phyloP scores from a whole-genome alignment of 2,113 vertebrate genomes.

The Seriola quinqueradiata region DNA sequence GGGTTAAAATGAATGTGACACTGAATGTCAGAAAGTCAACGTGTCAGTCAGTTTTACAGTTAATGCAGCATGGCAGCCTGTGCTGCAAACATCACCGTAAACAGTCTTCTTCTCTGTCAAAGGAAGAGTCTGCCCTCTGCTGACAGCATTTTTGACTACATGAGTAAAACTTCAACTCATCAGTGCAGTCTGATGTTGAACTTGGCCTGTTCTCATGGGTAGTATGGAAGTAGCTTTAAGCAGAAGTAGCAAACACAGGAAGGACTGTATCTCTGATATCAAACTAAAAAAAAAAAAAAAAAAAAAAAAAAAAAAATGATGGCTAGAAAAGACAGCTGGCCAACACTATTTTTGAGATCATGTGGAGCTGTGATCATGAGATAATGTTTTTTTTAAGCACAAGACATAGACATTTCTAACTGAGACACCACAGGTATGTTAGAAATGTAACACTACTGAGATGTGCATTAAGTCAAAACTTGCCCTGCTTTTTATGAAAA shows the following conservation, averaged over 20 bases:
- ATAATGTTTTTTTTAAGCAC: background rate
- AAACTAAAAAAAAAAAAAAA: background rate
- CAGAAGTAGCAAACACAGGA: conserved; percentile 43
- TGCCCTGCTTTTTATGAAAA: background rate
- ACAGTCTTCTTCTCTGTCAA: conserved; percentile 48
- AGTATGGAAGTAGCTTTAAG: conserved; percentile 1
- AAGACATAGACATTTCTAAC: background rate
- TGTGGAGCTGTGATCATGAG: background rate
- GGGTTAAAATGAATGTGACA: conserved; percentile 57
- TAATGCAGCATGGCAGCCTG: conserved; percentile 20
- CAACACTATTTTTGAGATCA: background rate
- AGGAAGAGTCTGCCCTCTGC: conserved; percentile 84
- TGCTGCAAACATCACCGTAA: background rate
- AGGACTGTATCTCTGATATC: conserved; percentile 23
- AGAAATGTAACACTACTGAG: background rate
- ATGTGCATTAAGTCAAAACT: background rate
- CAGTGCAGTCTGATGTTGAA: background rate
- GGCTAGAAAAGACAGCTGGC: background rate
- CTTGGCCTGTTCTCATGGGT: conserved; percentile 2
- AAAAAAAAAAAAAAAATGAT: background rate
- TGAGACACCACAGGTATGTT: too few relatives aligned
- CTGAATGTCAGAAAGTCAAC: conserved; percentile 49
- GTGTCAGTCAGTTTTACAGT: conserved; percentile 60
- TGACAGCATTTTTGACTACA: conserved; percentile 53
- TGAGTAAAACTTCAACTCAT: background rate